A percentile compares a stretch with the other conserved stretches of the same genome.
phyloP scores from a whole-genome alignment of 2,888 invertebrate species.

The Blastobasis lacticolella region DNA sequence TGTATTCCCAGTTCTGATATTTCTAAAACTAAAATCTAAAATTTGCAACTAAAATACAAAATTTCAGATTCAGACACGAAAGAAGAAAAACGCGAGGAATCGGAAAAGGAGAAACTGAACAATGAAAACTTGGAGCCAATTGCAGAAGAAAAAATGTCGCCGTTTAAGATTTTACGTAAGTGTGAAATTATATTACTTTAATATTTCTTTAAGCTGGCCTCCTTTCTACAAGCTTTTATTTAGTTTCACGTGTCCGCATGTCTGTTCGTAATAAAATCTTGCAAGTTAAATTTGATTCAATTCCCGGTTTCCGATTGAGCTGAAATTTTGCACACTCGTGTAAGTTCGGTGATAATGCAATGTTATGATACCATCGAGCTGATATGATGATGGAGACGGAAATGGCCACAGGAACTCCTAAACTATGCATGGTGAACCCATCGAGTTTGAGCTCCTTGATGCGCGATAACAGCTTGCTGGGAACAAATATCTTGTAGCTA shows the following conservation, averaged over 20 bases:
- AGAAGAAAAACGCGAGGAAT: slow-evolving; percentile 35
- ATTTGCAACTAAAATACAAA: not conserved
- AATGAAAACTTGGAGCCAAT: slow-evolving; percentile 21
- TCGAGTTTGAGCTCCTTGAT: too few species aligned
- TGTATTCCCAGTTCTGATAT: too few species aligned
- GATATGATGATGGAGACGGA: too few species aligned
- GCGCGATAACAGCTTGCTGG: too few species aligned
- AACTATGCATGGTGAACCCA: too few species aligned
- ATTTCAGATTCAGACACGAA: slow-evolving; percentile 24
- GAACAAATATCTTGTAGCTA: too few species aligned
- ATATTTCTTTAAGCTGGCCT: not conserved
- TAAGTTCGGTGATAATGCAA: not conserved
- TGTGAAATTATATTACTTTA: slow-evolving; percentile 16
- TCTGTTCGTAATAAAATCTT: not conserved
- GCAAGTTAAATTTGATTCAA: not conserved
- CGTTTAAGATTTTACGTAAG: slow-evolving; percentile 47
- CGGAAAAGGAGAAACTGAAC: slow-evolving; percentile 48
- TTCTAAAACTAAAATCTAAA: too few species aligned
- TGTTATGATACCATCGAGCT: too few species aligned
- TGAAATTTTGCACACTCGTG: not conserved
- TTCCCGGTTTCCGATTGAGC: not conserved
- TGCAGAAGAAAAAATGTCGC: slow-evolving; percentile 25
- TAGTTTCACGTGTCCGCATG: not conserved
- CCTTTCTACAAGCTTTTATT: not conserved
- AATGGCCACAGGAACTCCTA: too few species aligned